These are phyloP conservation scores for Ptyas mucosa DNA, from an alignment of 2,113 vertebrate genomes.

Conservation along the genomic window DNA sequence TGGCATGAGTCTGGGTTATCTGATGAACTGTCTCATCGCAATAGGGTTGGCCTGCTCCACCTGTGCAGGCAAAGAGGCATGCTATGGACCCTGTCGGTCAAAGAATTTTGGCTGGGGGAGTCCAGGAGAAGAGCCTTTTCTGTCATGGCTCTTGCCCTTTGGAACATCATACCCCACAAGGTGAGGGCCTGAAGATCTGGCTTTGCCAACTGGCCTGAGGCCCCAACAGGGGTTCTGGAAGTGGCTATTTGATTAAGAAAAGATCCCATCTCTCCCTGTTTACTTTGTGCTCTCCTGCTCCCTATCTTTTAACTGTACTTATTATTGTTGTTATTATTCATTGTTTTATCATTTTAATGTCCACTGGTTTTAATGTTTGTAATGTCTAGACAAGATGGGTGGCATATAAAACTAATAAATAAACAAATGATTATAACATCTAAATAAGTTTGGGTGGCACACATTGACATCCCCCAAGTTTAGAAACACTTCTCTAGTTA, in stretches of 20 bases:
- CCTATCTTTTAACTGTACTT: not conserved
- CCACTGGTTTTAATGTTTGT: not conserved
- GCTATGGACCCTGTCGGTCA: not conserved
- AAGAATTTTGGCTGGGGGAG: not conserved
- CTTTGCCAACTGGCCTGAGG: not conserved
- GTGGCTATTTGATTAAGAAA: not conserved
- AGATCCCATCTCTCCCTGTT: not conserved
- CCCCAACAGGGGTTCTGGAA: not conserved
- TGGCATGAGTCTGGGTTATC: not conserved
- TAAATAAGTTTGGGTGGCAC: not conserved
- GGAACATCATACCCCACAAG: not conserved
- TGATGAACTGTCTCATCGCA: not conserved
- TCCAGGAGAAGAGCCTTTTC: not conserved
- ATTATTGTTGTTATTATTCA: not conserved
- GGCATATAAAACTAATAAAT: not conserved
- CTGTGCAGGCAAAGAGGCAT: not conserved
- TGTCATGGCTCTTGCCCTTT: not conserved
- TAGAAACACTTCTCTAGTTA: not conserved
- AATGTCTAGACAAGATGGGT: not conserved
- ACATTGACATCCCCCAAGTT: not conserved
- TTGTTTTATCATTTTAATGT: not conserved
- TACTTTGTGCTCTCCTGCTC: not conserved
- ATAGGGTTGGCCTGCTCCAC: not conserved
- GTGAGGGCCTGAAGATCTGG: not conserved
- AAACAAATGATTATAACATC: not conserved